A percentile compares a stretch with the other conserved stretches of the same genome.
Evolutionary conservation across 1,140 invertebrate genomes (phyloP).

Genomic region (Drosophila cardini): DNA sequence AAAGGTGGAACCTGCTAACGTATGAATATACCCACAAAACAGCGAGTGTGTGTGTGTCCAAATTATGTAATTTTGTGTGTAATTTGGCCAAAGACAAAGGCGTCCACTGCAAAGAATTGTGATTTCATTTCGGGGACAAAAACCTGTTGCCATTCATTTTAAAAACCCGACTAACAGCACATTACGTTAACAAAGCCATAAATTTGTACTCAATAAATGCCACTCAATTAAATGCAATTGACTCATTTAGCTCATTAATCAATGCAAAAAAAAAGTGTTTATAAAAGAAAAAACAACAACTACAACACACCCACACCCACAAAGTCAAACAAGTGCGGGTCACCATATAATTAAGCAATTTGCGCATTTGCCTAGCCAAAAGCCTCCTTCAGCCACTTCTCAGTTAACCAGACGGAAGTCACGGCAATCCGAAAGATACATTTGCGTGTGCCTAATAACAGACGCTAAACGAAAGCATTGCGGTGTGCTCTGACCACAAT

Average conservation of each 20-base stretch:
- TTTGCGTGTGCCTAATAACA: conserved; percentile 62
- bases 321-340: conserved; percentile 51
- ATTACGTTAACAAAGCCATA: conserved; percentile 45
- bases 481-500: conserved; percentile 35
- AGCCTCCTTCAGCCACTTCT: not conserved
- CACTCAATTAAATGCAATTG: conserved; percentile 47
- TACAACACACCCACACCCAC: conserved; percentile 31
- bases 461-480: conserved; percentile 61
- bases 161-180: conserved; percentile 4
- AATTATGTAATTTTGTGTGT: conserved; percentile 62
- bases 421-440: conserved; percentile 26
- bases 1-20: conserved; percentile 46
- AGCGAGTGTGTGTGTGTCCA: conserved; percentile 11
- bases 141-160: conserved; percentile 34
- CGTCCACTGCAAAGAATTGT: conserved; percentile 22
- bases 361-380: conserved; percentile 60
- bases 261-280: conserved; percentile 23
- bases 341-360: conserved; percentile 66
- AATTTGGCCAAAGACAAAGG: conserved; percentile 34
- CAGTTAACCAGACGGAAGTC: conserved; percentile 52
- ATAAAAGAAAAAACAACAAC: conserved; percentile 1
- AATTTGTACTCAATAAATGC: conserved; percentile 48
- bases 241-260: conserved; percentile 67
- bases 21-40: not conserved
- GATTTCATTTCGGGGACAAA: not conserved